Percentiles rank a stretch among this genome's conserved stretches.
Conservation (phyloP, 2,888 invertebrate species). For the Eupithecia vulgata region DNA sequence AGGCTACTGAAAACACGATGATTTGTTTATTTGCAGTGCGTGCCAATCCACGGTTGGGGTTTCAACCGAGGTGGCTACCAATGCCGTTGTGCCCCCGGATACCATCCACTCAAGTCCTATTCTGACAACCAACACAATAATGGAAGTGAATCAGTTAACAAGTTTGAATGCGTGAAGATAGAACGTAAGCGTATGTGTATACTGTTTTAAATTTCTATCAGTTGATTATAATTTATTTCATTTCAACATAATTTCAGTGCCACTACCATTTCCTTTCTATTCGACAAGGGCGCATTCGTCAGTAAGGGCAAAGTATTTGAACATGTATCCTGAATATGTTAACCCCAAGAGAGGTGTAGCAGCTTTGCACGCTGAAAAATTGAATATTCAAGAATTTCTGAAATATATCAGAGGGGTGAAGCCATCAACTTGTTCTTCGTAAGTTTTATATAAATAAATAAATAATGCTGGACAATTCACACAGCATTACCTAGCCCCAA, state of each 20-base stretch:
- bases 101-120: neutral
- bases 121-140: neutral
- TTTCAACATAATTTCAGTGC: slow-evolving; percentile 82
- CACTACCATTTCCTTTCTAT: slow-evolving; percentile 92
- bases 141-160: neutral
- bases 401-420: slow-evolving; percentile 90
- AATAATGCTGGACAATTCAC: no score
- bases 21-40: neutral
- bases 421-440: slow-evolving; percentile 85
- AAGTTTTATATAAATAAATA: no score
- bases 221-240: neutral
- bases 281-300: slow-evolving; percentile 90
- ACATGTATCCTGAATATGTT: slow-evolving; percentile 89
- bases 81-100: slow-evolving; percentile 6
- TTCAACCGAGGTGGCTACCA: slow-evolving; percentile 6
- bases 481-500: no score
- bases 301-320: slow-evolving; percentile 89
- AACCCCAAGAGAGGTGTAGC: slow-evolving; percentile 87
- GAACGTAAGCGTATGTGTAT: neutral
- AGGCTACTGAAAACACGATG: no score
- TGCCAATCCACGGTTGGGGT: neutral
- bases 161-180: slow-evolving; percentile 2
- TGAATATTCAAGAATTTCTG: slow-evolving; percentile 90
- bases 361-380: slow-evolving; percentile 85
- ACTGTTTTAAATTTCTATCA: neutral